These are phyloP conservation scores for Nothobranchius furzeri DNA, from an alignment of 2,113 vertebrate genomes.

Conservation along the genomic window DNA sequence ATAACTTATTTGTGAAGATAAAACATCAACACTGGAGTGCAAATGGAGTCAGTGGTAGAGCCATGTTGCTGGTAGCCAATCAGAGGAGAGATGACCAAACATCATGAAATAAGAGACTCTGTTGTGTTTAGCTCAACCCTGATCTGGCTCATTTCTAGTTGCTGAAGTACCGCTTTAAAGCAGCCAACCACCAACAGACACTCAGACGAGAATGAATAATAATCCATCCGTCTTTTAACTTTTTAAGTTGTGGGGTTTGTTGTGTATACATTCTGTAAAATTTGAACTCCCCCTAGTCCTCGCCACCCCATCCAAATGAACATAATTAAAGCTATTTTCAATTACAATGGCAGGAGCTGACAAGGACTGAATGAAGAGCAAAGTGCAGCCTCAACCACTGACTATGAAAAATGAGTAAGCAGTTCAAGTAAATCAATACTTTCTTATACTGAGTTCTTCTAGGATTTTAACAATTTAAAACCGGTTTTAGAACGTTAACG, in stretches of 20 bases:
- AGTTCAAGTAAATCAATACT: not conserved
- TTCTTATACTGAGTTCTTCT: not conserved
- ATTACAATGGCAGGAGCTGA: slow-evolving; percentile 34
- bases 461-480: not conserved
- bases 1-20: too few species aligned
- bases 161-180: not conserved
- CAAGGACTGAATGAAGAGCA: slow-evolving; percentile 28
- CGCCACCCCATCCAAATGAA: slow-evolving; percentile 4
- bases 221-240: slow-evolving; percentile 19
- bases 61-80: too few species aligned
- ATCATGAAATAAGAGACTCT: too few species aligned
- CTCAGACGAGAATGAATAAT: slow-evolving; percentile 27
- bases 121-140: too few species aligned
- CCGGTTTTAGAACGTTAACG: too few species aligned
- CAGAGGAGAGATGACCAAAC: too few species aligned
- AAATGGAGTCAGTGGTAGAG: too few species aligned
- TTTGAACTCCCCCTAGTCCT: not conserved
- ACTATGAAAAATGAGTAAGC: slow-evolving; percentile 11
- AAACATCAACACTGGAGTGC: too few species aligned
- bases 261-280: not conserved
- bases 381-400: not conserved
- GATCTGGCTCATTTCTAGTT: too few species aligned
- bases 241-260: slow-evolving; percentile 21
- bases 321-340: slow-evolving; percentile 55
- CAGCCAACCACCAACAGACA: not conserved